A percentile compares a stretch with the other conserved stretches of the same genome.
These are phyloP conservation scores for Pelecanoides urinatrix DNA, from an alignment of 2,113 vertebrate genomes.

Conservation along the genomic window DNA sequence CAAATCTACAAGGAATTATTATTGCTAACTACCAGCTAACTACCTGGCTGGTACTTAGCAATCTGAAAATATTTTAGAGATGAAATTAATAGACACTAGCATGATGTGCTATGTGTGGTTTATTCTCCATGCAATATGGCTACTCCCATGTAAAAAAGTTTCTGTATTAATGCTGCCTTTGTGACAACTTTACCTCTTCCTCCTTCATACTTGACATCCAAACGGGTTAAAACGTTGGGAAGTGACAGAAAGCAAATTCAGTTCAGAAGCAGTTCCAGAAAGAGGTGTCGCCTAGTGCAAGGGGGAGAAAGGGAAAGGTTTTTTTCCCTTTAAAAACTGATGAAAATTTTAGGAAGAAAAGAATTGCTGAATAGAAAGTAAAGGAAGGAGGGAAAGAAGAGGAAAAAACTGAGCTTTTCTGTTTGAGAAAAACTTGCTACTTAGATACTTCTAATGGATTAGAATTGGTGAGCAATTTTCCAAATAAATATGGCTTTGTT, in stretches of 20 bases:
- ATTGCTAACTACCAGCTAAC: slow-evolving; percentile 32
- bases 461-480: not conserved
- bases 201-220: not conserved
- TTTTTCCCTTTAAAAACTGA: not conserved
- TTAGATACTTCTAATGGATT: not conserved
- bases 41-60: slow-evolving; percentile 53
- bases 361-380: not conserved
- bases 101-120: slow-evolving; percentile 21
- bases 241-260: not conserved
- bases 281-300: not conserved
- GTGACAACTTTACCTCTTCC: not conserved
- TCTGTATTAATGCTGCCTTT: not conserved
- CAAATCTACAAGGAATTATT: slow-evolving; percentile 70
- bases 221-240: not conserved
- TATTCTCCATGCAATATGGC: slow-evolving; percentile 56
- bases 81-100: slow-evolving; percentile 29
- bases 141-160: slow-evolving; percentile 47
- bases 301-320: not conserved
- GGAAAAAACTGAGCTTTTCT: not conserved
- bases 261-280: not conserved
- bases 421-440: not conserved
- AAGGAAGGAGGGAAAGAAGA: not conserved
- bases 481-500: not conserved
- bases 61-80: slow-evolving; percentile 48
- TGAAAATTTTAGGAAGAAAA: not conserved